Evolutionary conservation across 2,797 vertebrate genomes (phyloP).

Genomic region (Anniella stebbinsi): DNA sequence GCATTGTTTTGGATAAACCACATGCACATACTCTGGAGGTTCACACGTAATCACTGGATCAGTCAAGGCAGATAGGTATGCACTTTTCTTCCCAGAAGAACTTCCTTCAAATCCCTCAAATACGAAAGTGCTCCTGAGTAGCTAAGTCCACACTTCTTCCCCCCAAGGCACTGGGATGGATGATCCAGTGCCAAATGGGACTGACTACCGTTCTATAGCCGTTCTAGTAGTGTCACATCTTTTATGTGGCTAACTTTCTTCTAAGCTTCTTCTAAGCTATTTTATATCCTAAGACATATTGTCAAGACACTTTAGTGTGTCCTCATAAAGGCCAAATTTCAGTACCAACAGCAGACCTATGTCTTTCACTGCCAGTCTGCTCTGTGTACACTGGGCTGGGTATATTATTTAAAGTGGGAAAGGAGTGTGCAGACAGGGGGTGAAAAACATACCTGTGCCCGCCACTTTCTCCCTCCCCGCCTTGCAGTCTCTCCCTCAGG

Average conservation of each 20-base stretch:
- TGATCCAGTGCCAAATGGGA: not conserved
- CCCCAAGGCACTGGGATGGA: not conserved
- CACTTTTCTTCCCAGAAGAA: constrained; percentile 44
- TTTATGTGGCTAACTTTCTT: constrained; percentile 18
- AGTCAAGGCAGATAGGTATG: not conserved
- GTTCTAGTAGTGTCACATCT: not conserved
- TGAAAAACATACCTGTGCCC: not conserved
- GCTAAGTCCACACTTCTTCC: rapidly evolving
- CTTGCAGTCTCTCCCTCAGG: not conserved
- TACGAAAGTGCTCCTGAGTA: not conserved
- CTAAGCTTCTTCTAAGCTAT: constrained; percentile 34
- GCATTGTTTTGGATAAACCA: rapidly evolving
- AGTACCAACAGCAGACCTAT: not conserved
- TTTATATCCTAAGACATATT: rapidly evolving
- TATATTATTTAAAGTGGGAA: not conserved
- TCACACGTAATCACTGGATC: not conserved
- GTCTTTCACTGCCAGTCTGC: not conserved
- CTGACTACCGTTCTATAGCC: constrained; percentile 33
- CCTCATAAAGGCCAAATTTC: not conserved
- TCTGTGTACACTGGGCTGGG: not conserved
- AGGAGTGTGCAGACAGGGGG: too few relatives aligned
- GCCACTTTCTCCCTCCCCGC: not conserved
- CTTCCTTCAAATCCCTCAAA: not conserved
- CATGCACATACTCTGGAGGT: not conserved
- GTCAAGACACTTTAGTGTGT: not conserved